A percentile compares a stretch with the other conserved stretches of the same genome.
phyloP scores from a whole-genome alignment of 2,797 vertebrate genomes.

The Sebastes elongatus region DNA sequence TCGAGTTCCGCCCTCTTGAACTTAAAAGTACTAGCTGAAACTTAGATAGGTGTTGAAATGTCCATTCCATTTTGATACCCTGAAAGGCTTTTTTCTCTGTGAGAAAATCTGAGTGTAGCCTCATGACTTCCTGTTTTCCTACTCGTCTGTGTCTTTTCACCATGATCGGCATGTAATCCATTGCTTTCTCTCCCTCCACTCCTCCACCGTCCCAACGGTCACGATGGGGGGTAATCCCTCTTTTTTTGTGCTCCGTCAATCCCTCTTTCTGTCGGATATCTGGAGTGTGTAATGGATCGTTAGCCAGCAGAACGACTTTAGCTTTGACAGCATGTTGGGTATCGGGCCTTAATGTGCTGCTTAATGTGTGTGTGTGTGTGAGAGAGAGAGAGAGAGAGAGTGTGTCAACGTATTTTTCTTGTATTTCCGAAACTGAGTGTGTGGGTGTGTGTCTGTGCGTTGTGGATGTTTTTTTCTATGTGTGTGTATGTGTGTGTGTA shows the following conservation, averaged over 20 bases:
- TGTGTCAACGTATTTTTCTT: constrained; percentile 27
- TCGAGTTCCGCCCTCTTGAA: neutral
- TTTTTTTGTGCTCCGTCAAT: constrained; percentile 60
- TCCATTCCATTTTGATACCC: constrained; percentile 4
- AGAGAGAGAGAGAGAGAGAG: neutral
- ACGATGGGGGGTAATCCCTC: constrained; percentile 55
- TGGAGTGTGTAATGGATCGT: constrained; percentile 73
- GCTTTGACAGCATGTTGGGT: constrained; percentile 61
- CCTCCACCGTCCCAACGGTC: constrained; percentile 31
- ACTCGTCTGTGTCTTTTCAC: constrained; percentile 25
- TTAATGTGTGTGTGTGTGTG: constrained; percentile 41
- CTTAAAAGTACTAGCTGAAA: neutral
- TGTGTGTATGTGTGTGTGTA: constrained; percentile 22
- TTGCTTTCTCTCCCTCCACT: constrained; percentile 22
- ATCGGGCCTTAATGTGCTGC: constrained; percentile 54
- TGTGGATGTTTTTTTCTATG: neutral
- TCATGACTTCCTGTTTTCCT: constrained; percentile 18
- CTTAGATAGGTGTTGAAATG: neutral
- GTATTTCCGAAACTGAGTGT: constrained; percentile 30
- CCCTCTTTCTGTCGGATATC: constrained; percentile 49
- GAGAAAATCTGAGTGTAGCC: constrained; percentile 6
- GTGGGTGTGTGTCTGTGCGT: constrained; percentile 25
- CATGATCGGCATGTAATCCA: constrained; percentile 56
- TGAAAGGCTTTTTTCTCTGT: neutral
- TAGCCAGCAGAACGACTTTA: constrained; percentile 71